Percentiles rank a stretch among this genome's conserved stretches.
phyloP scores from a whole-genome alignment of 92 coral and sea anemone species.

The Zoanthus solanderi region DNA sequence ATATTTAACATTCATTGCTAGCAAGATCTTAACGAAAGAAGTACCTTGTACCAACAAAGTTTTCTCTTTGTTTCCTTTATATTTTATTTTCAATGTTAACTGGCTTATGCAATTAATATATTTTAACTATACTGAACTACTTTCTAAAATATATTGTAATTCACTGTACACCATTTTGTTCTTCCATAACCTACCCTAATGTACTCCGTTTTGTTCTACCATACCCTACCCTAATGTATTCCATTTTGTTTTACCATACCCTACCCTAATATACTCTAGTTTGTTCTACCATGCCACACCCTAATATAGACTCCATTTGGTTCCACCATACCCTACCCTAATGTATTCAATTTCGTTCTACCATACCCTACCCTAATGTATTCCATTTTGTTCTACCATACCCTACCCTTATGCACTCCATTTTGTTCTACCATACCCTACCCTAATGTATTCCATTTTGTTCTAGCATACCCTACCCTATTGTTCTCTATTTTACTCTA shows the following conservation, averaged over 20 bases:
- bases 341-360: neutral
- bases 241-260: neutral
- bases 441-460: neutral
- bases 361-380: neutral
- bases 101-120: too few relatives aligned
- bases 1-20: too few relatives aligned
- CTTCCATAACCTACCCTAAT: neutral
- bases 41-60: too few relatives aligned
- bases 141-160: too few relatives aligned
- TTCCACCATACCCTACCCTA: neutral
- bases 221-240: neutral
- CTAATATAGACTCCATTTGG: neutral
- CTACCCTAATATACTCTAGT: neutral
- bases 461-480: neutral
- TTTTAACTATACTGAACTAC: too few relatives aligned
- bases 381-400: neutral
- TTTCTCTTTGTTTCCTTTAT: too few relatives aligned
- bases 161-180: neutral
- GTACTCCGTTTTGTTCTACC: neutral
- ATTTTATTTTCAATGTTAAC: too few relatives aligned
- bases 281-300: neutral
- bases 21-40: too few relatives aligned
- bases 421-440: neutral
- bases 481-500: neutral
- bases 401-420: neutral